Evolutionary conservation across 2,888 invertebrate genomes (phyloP).

Genomic region (Dicyrtomina minuta): DNA sequence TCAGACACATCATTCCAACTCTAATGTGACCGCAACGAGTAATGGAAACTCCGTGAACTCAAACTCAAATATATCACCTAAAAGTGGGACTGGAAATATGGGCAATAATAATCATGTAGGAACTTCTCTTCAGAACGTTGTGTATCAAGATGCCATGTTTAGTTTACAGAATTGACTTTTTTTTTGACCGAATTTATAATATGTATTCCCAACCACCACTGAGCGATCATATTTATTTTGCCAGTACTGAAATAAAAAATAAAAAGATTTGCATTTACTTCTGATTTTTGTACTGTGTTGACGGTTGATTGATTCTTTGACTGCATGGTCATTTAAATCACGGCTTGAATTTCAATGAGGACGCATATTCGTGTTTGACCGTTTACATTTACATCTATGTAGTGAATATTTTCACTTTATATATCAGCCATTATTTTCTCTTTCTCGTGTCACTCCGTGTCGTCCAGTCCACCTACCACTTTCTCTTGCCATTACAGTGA

Average conservation of each 20-base stretch:
- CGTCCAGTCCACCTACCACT: background rate
- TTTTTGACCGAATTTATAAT: too few species aligned
- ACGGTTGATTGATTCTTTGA: too few species aligned
- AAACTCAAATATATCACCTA: conserved; percentile 15
- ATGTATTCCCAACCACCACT: too few species aligned
- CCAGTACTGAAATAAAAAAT: too few species aligned
- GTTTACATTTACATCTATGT: too few species aligned
- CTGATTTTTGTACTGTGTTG: too few species aligned
- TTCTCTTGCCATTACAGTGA: too few species aligned
- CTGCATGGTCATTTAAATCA: too few species aligned
- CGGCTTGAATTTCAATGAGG: too few species aligned
- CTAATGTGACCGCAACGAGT: background rate
- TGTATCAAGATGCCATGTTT: conserved; percentile 50
- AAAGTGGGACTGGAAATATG: conserved; percentile 20
- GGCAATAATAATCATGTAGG: conserved; percentile 10
- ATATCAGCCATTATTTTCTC: background rate
- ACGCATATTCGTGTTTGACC: background rate
- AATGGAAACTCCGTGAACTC: background rate
- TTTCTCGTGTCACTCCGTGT: background rate
- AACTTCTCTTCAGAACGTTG: conserved; percentile 42
- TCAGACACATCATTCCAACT: conserved; percentile 8
- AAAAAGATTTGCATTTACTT: too few species aligned
- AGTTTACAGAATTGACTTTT: conserved; percentile 40
- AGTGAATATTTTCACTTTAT: too few species aligned
- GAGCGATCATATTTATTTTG: too few species aligned